Conservation (phyloP, 2,113 vertebrate genomes). For the Emydocephalus ijimae region DNA sequence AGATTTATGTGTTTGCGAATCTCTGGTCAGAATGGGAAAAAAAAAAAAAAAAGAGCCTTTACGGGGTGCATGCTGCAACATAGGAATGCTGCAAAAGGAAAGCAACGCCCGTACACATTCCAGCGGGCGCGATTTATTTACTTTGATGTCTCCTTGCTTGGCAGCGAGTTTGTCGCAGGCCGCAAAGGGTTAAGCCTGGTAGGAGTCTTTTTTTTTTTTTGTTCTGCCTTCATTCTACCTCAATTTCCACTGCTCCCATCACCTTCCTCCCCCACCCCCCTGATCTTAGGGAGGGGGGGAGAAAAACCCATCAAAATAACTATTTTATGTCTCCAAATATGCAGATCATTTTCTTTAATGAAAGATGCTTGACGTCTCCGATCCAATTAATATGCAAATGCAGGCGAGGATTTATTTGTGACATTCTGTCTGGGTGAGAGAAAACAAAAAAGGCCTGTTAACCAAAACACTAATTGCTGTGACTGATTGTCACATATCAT, state of each 20-base stretch:
- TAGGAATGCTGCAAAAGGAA: not conserved
- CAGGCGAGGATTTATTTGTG: conserved; percentile 99
- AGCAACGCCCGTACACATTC: not conserved
- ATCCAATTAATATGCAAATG: conserved; percentile 99
- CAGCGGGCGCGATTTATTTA: conserved; percentile 41
- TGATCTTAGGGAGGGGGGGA: conserved; percentile 70
- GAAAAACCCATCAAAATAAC: conserved; percentile 96
- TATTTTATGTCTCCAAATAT: conserved; percentile 99
- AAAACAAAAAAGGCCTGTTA: conserved; percentile 99
- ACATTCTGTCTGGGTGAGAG: conserved; percentile 99
- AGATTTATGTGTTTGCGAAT: not conserved
- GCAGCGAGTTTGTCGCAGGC: conserved; percentile 65
- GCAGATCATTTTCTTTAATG: conserved; percentile 99
- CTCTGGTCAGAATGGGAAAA: not conserved
- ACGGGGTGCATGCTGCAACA: not conserved
- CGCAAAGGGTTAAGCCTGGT: conserved; percentile 69
- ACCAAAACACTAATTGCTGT: conserved; percentile 99
- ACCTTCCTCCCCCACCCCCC: conserved; percentile 85
- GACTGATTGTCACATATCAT: conserved; percentile 99
- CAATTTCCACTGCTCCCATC: conserved; percentile 95
- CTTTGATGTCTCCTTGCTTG: conserved; percentile 56
- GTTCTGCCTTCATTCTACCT: conserved; percentile 75
- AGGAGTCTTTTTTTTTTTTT: conserved; percentile 62
- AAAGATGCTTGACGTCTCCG: conserved; percentile 99
- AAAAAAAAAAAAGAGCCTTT: not conserved